Conservation (phyloP, 2,113 vertebrate genomes). For the Atlantisia rogersi region DNA sequence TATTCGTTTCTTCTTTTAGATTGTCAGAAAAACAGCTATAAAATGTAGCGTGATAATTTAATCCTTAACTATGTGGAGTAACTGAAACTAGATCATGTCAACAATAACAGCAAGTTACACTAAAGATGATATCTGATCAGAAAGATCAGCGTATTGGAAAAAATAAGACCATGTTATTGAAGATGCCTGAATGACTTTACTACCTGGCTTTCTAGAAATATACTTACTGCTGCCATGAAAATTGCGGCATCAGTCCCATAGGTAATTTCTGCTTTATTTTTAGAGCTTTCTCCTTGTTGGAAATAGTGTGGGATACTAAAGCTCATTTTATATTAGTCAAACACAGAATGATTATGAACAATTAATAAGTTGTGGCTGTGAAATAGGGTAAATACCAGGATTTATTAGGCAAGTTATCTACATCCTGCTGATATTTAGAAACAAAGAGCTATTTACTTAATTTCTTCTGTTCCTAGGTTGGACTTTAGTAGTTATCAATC, state of each 20-base stretch:
- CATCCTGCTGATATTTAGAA: background rate
- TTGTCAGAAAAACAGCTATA: background rate
- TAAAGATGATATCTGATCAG: background rate
- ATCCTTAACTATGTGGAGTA: background rate
- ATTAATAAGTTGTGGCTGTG: background rate
- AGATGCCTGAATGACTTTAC: background rate
- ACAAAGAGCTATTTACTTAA: background rate
- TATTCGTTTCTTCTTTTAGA: background rate
- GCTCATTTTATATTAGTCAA: background rate
- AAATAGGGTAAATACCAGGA: background rate
- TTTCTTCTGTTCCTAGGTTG: background rate
- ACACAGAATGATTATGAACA: background rate
- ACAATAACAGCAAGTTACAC: background rate
- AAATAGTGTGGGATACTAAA: background rate
- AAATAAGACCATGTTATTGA: background rate
- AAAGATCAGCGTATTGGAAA: background rate
- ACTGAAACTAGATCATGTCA: background rate
- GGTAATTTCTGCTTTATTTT: background rate
- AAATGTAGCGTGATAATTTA: background rate
- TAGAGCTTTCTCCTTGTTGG: background rate
- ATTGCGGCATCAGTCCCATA: background rate
- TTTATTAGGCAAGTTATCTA: background rate
- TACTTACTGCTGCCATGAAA: background rate
- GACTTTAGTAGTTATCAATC: background rate
- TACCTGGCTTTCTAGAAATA: background rate